These are phyloP conservation scores for Tadarida brasiliensis DNA, from an alignment of 2,797 vertebrate species.

Conservation along the genomic window DNA sequence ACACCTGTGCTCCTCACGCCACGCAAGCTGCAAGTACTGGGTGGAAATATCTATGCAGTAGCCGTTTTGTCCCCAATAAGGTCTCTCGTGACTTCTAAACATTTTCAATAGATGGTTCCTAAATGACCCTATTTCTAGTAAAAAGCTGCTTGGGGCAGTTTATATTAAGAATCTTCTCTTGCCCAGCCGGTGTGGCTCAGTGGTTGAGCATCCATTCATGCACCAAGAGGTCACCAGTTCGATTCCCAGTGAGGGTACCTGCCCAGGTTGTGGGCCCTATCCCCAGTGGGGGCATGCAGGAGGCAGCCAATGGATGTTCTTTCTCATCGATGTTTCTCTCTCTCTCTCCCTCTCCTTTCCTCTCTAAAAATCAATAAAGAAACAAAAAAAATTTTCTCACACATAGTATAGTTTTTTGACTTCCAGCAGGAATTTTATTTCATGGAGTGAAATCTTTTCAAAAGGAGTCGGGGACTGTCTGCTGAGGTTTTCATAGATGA, in stretches of 20 bases:
- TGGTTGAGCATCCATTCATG: too few relatives aligned
- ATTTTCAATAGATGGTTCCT: background rate
- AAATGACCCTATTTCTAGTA: background rate
- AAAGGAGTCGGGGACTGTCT: rapidly evolving
- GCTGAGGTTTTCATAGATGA: background rate
- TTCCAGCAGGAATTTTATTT: background rate
- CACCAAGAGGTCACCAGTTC: too few relatives aligned
- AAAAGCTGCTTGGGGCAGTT: background rate
- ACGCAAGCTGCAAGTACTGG: rapidly evolving
- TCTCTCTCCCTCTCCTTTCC: too few relatives aligned
- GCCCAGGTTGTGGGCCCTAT: too few relatives aligned
- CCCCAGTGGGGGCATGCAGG: too few relatives aligned
- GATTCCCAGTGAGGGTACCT: too few relatives aligned
- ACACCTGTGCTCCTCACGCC: rapidly evolving
- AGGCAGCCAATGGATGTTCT: too few relatives aligned
- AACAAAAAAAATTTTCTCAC: background rate
- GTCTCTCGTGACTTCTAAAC: background rate
- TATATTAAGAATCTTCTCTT: background rate
- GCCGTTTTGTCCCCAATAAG: background rate
- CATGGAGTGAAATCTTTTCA: background rate
- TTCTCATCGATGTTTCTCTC: too few relatives aligned
- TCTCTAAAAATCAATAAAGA: too few relatives aligned
- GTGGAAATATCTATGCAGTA: background rate
- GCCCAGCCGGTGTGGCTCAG: too few relatives aligned
- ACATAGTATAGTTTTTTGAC: background rate